Evolutionary conservation across 2,888 invertebrate genomes (phyloP).

Genomic region (Drosophila incognita): DNA sequence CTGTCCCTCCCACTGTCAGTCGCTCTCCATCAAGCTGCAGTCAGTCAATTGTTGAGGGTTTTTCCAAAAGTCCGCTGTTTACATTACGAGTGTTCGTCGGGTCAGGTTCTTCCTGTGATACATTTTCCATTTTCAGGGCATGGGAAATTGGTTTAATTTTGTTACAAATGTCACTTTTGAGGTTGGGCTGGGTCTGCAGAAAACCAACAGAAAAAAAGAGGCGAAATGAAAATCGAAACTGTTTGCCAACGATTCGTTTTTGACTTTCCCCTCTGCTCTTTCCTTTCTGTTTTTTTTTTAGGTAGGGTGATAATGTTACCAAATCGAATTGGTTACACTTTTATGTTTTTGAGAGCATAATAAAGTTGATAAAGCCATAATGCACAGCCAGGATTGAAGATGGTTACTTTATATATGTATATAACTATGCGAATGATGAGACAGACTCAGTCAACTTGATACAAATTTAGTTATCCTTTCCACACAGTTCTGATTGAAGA

Average conservation of each 20-base stretch:
- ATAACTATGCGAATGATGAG: background rate
- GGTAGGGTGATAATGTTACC: background rate
- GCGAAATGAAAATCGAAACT: constrained; percentile 5
- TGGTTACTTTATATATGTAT: background rate
- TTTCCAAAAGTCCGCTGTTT: constrained; percentile 45
- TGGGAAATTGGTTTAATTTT: constrained; percentile 68
- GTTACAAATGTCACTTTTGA: constrained; percentile 53
- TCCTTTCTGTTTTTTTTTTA: background rate
- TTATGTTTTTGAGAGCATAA: constrained; percentile 12
- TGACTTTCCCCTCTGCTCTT: constrained; percentile 10
- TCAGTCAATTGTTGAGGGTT: constrained; percentile 41
- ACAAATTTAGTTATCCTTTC: background rate
- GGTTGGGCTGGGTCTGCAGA: constrained; percentile 25
- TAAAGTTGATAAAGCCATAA: constrained; percentile 22
- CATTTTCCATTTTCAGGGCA: constrained; percentile 8
- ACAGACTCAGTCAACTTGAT: background rate
- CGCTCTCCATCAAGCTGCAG: constrained; percentile 10
- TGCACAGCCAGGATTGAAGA: background rate
- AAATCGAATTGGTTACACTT: constrained; percentile 27
- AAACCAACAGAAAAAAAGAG: background rate
- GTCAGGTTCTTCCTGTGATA: constrained; percentile 41
- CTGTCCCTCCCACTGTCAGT: constrained; percentile 9
- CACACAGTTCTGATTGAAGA: background rate
- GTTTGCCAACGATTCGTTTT: constrained; percentile 46
- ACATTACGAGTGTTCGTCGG: constrained; percentile 47